Base-by-base conservation (phyloP, 2,113 vertebrate species). In the Aptenodytes forsteri region DNA sequence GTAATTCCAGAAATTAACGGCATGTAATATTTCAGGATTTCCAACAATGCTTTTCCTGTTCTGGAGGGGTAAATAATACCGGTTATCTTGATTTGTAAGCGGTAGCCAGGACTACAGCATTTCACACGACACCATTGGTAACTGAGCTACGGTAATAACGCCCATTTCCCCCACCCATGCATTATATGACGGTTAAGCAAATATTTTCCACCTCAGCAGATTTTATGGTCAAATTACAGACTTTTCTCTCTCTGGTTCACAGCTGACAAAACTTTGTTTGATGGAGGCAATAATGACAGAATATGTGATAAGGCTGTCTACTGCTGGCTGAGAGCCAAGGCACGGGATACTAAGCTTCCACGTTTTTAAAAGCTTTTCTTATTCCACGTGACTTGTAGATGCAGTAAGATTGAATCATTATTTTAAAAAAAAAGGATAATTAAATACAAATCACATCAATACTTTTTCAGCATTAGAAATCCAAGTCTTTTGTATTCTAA, bases 331-430 rank as follows among this genome's bases (percentile, higher is more conserved):
- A 46, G 21, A 61, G 29, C 61, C 69, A 78, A 55, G 26, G 20
- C 50, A 54, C 0, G 0, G 42, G 50, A 46, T 10, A 83, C 18
- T n/a, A 15, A 64, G 75, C 11, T 50, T 70, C 9, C 9, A 38
- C 0, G 0, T 13, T 90, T 47, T 77, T 13, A 49, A 62, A 87
- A 79, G 38, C 15, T 30, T 54, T 79, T 87, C 49, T 73, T 58
- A 65, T 47, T 78, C 46, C 59, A 87, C 1, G 0, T 23, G 30
- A 52, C 23, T 47, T 52, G 42, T 2, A 85, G 30, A 18, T 23
- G 26, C 13, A 70, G 59, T 65, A 73, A 69, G 77, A 65, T 16
- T 15, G 26, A 50, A 25, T 55, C 0, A 2, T 34, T 93, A 11
- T n/a, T 87, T 49, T 1, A 11, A 21, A 18, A n/a, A 49, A 69